These are phyloP conservation scores for Biston stratarius DNA, from an alignment of 2,888 invertebrate species.

Conservation along the genomic window DNA sequence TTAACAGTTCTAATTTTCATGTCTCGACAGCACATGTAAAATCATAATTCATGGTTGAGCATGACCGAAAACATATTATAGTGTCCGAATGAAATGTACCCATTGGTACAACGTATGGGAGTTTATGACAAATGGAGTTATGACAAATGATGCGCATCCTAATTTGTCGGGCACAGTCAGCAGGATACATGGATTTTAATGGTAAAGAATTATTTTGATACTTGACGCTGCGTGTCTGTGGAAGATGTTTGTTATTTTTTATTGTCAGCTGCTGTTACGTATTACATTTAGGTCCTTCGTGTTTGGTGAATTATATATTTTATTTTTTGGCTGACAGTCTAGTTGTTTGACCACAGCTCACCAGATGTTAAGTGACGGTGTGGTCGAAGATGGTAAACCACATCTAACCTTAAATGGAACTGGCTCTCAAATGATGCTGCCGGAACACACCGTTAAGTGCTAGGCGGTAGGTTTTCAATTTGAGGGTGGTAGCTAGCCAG, in stretches of 20 bases:
- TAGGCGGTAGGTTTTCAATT: too few relatives aligned
- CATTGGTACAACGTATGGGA: conserved; percentile 40
- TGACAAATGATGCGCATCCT: conserved; percentile 76
- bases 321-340: too few relatives aligned
- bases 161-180: conserved; percentile 77
- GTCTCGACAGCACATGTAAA: conserved; percentile 46
- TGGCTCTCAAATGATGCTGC: too few relatives aligned
- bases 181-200: conserved; percentile 60
- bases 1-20: conserved; percentile 42
- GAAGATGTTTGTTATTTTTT: not conserved
- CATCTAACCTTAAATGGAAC: too few relatives aligned
- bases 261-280: not conserved
- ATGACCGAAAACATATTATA: conserved; percentile 51
- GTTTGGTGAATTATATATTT: too few relatives aligned
- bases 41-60: conserved; percentile 61
- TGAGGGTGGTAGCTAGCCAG: too few relatives aligned
- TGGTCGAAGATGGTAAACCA: too few relatives aligned
- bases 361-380: too few relatives aligned
- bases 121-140: conserved; percentile 66
- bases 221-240: conserved; percentile 18
- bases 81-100: conserved; percentile 60
- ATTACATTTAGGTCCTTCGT: too few relatives aligned
- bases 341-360: too few relatives aligned
- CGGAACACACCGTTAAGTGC: too few relatives aligned
- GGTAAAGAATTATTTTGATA: conserved; percentile 9